Evolutionary conservation across 2,797 vertebrate species (phyloP).

Genomic region (Chelon auratus): DNA sequence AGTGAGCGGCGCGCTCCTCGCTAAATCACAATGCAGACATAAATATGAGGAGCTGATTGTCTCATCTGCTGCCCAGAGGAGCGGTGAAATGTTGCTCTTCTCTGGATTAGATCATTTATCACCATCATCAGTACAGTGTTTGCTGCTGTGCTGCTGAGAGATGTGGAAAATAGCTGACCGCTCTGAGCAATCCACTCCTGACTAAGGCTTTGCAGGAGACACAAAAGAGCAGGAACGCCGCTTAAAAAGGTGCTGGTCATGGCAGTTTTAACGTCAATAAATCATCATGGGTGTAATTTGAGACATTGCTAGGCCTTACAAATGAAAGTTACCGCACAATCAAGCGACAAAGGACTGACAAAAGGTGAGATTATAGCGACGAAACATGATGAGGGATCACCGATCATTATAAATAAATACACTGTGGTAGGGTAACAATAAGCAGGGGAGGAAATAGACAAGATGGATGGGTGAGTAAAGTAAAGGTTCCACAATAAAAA

Average conservation of each 20-base stretch:
- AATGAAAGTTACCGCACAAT: constrained; percentile 29
- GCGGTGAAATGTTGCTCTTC: constrained; percentile 53
- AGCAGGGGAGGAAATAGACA: not conserved
- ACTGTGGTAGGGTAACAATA: not conserved
- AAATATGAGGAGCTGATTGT: constrained; percentile 57
- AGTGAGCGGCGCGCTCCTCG: constrained; percentile 29
- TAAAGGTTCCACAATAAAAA: not conserved
- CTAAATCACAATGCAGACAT: constrained; percentile 54
- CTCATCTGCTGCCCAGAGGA: constrained; percentile 44
- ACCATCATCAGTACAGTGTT: constrained; percentile 50
- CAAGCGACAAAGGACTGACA: not conserved
- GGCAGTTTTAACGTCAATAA: constrained; percentile 54
- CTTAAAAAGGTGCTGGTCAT: constrained; percentile 39
- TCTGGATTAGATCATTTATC: constrained; percentile 69
- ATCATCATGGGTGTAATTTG: constrained; percentile 49
- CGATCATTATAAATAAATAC: not conserved
- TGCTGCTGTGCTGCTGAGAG: constrained; percentile 54
- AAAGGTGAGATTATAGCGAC: not conserved
- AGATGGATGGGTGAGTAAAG: not conserved
- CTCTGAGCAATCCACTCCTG: constrained; percentile 44
- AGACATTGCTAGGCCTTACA: constrained; percentile 32
- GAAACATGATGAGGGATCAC: not conserved
- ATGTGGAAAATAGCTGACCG: constrained; percentile 61
- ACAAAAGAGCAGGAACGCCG: constrained; percentile 35
- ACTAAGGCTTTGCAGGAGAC: constrained; percentile 59